Evolutionary conservation across 2,888 invertebrate genomes (phyloP).

Genomic region (Drosophila pullipes): DNA sequence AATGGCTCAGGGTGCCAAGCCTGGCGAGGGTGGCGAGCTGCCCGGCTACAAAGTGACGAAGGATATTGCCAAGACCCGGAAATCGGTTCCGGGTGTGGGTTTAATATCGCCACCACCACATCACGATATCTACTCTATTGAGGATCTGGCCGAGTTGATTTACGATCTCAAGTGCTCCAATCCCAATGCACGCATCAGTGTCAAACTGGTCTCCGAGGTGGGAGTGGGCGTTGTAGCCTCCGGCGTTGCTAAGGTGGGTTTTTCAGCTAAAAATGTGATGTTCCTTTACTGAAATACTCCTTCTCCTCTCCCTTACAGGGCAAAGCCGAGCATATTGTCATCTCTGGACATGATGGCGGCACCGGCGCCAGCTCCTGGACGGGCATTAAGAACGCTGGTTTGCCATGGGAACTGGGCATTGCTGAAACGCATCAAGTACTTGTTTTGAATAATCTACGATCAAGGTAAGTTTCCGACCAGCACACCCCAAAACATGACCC

Average conservation of each 20-base stretch:
- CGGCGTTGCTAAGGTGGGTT: conserved; percentile 95
- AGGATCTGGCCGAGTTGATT: conserved; percentile 98
- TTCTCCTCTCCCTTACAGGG: conserved; percentile 87
- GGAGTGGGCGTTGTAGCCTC: conserved; percentile 99
- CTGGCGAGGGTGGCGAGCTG: conserved; percentile 99
- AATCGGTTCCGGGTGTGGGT: conserved; percentile 98
- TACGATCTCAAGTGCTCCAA: conserved; percentile 99
- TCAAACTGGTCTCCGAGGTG: conserved; percentile 99
- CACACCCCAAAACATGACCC: conserved; percentile 54
- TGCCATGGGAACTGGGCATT: conserved; percentile 99
- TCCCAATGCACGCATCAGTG: conserved; percentile 97
- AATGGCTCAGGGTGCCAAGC: conserved; percentile 99
- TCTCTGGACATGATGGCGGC: conserved; percentile 99
- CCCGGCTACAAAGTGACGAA: conserved; percentile 96
- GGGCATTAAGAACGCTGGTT: conserved; percentile 98
- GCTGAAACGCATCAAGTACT: conserved; percentile 99
- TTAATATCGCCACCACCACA: conserved; percentile 99
- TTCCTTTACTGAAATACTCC: background rate
- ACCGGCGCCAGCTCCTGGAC: conserved; percentile 99
- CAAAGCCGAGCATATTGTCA: conserved; percentile 99
- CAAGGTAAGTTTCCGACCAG: conserved; percentile 86
- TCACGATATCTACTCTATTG: conserved; percentile 99
- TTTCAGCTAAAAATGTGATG: background rate
- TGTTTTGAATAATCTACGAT: conserved; percentile 95
- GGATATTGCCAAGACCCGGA: conserved; percentile 97